Conservation (phyloP, 2,113 vertebrate species). For the Beaufortia kweichowensis region DNA sequence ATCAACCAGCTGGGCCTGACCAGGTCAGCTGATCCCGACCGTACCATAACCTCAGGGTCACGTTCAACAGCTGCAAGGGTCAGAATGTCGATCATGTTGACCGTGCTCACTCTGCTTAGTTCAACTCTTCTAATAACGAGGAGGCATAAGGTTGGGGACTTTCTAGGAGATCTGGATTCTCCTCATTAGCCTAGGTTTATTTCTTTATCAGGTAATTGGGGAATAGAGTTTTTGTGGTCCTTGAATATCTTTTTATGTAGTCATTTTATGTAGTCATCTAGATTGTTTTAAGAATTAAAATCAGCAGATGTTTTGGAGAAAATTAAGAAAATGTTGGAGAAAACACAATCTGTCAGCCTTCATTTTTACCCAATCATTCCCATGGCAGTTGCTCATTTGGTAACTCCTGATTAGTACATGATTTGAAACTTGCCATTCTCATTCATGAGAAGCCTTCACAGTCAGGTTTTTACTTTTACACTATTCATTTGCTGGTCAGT, state of each 20-base stretch:
- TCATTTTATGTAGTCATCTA: background rate
- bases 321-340: too few relatives aligned
- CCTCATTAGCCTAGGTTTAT: slow-evolving; percentile 54
- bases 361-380: too few relatives aligned
- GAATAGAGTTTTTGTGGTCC: background rate
- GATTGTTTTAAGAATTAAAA: too few relatives aligned
- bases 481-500: too few relatives aligned
- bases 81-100: slow-evolving; percentile 51
- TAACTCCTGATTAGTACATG: too few relatives aligned
- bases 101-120: slow-evolving; percentile 62
- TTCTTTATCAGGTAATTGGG: slow-evolving; percentile 21
- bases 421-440: too few relatives aligned
- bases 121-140: slow-evolving; percentile 74
- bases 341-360: too few relatives aligned
- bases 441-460: too few relatives aligned
- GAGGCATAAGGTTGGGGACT: slow-evolving; percentile 59
- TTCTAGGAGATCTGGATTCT: slow-evolving; percentile 23
- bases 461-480: too few relatives aligned
- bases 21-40: slow-evolving; percentile 66
- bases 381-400: too few relatives aligned
- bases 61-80: slow-evolving; percentile 73
- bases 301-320: too few relatives aligned
- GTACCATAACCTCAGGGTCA: slow-evolving; percentile 56
- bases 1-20: slow-evolving; percentile 61
- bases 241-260: background rate